These are phyloP conservation scores for Drosophila conformis DNA, from an alignment of 2,888 invertebrate species.

Conservation along the genomic window DNA sequence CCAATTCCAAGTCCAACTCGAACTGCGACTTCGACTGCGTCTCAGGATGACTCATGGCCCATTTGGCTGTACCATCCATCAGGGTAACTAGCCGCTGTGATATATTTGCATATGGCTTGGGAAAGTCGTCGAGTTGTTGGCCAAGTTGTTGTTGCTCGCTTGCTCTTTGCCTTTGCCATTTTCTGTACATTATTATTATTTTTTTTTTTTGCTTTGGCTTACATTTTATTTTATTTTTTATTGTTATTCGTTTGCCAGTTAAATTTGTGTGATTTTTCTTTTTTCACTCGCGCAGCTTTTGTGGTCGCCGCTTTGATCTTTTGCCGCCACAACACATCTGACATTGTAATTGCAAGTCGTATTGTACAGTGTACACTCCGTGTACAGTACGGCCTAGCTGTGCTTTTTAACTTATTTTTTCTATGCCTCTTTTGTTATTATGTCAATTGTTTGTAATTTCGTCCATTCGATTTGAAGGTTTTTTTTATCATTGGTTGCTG, in stretches of 20 bases:
- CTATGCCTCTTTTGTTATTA: slow-evolving; percentile 56
- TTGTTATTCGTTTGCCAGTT: slow-evolving; percentile 60
- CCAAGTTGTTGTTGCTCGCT: slow-evolving; percentile 25
- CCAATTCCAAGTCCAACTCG: slow-evolving; percentile 21
- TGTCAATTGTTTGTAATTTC: slow-evolving; percentile 69
- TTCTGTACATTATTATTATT: slow-evolving; percentile 52
- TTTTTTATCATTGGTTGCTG: not conserved
- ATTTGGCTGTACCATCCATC: slow-evolving; percentile 75
- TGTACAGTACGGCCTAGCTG: slow-evolving; percentile 12
- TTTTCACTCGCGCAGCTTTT: slow-evolving; percentile 48
- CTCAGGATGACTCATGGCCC: slow-evolving; percentile 69
- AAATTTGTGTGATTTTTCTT: slow-evolving; percentile 70
- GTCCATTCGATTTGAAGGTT: slow-evolving; percentile 23
- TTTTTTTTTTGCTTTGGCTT: slow-evolving; percentile 44
- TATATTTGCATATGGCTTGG: slow-evolving; percentile 77
- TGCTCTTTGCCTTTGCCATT: slow-evolving; percentile 55
- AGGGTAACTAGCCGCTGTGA: slow-evolving; percentile 74
- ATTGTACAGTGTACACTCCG: slow-evolving; percentile 16
- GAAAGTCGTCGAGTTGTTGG: slow-evolving; percentile 57
- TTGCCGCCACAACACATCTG: slow-evolving; percentile 67
- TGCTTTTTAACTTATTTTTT: slow-evolving; percentile 35
- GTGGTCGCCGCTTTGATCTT: slow-evolving; percentile 66
- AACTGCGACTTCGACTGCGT: slow-evolving; percentile 18
- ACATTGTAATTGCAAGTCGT: slow-evolving; percentile 70
- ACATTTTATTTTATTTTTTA: slow-evolving; percentile 67